Base-by-base conservation (phyloP, 2,888 invertebrate genomes). In the Leptinotarsa tumamoca region DNA sequence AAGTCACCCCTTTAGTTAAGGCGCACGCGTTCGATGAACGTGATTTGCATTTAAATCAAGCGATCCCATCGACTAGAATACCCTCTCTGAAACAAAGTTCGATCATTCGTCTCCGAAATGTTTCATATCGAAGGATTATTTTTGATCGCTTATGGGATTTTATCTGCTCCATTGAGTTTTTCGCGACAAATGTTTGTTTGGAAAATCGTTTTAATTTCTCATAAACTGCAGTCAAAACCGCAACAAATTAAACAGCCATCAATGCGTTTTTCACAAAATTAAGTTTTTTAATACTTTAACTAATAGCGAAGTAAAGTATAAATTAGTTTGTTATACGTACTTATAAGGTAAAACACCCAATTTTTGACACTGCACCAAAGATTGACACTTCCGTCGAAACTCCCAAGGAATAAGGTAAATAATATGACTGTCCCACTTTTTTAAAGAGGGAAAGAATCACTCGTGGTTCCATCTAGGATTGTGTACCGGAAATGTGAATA, bases 21-120 rank as follows among this genome's bases (percentile, higher is more conserved):
- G 23, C 58, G 58, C 58, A 58, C 58, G 58, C 58, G 58, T 58
- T 23, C 10, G 4, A 14, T 27, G 58, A 58, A 23, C 58, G 58
- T 58, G 23, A 58, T 58, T 58, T 58, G 58, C 58, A 58, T 58
- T 58, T 21, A 58, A 58, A 58, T 58, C 58, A 23, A 21, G 27
- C 23, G 14, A 58, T 21, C 23, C 58, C 23, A 23, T 4, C 58
- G 23, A 15, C 58, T 4, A 58, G 58, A 23, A 58, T 23, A 15
- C 58, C 43, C 33, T 21, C 58, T 58, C 21, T 15, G 14, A 58
- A 58, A 58, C 23, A 58, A 58, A 58, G 18, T 23, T 58, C 58
- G 58, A 52, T 58, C 5, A 58, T 23, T 58, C 21, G 13, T 58
- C 21, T 21, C 27, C 23, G 15, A 23, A 58, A 21, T 58, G 58